A percentile compares a stretch with the other conserved stretches of the same genome.
phyloP scores from a whole-genome alignment of 2,888 invertebrate genomes.

The Lathronympha strigana region DNA sequence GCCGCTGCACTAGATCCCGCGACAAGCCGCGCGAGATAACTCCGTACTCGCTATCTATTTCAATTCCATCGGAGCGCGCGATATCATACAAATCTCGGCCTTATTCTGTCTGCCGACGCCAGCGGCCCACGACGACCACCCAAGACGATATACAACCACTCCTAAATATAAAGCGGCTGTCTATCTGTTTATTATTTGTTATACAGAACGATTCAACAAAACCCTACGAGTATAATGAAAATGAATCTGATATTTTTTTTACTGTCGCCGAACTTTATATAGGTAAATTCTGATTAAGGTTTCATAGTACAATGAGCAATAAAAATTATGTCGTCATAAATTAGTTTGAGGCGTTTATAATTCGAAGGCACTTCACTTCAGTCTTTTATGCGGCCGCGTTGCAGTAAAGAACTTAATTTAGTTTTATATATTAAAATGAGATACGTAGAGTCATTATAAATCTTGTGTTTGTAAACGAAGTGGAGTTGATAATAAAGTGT shows the following conservation, averaged over 20 bases:
- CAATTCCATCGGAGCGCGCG: constrained; percentile 74
- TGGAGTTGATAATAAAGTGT: constrained; percentile 58
- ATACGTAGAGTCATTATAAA: constrained; percentile 52
- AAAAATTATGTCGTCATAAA: constrained; percentile 68
- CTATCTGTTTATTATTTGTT: constrained; percentile 72
- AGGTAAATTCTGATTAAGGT: constrained; percentile 63
- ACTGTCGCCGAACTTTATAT: constrained; percentile 49
- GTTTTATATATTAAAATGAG: constrained; percentile 63
- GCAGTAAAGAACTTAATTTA: constrained; percentile 64
- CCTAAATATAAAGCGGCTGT: constrained; percentile 71
- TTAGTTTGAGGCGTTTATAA: constrained; percentile 57
- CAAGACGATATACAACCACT: constrained; percentile 69
- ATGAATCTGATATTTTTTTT: constrained; percentile 61
- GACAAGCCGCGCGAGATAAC: constrained; percentile 78
- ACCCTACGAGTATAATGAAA: constrained; percentile 66
- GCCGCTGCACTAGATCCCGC: constrained; percentile 74
- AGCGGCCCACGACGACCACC: constrained; percentile 72
- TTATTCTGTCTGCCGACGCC: constrained; percentile 66
- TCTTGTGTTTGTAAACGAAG: constrained; percentile 52
- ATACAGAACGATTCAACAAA: constrained; percentile 56
- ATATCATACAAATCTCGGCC: constrained; percentile 79
- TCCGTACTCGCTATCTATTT: constrained; percentile 73
- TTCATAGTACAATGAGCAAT: constrained; percentile 58
- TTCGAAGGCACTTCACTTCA: constrained; percentile 58
- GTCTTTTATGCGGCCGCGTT: constrained; percentile 56